Evolutionary conservation across 1,140 invertebrate genomes (phyloP), one percentile per base, ranked within the genome.

Genomic region (Antheraea pernyi): DNA sequence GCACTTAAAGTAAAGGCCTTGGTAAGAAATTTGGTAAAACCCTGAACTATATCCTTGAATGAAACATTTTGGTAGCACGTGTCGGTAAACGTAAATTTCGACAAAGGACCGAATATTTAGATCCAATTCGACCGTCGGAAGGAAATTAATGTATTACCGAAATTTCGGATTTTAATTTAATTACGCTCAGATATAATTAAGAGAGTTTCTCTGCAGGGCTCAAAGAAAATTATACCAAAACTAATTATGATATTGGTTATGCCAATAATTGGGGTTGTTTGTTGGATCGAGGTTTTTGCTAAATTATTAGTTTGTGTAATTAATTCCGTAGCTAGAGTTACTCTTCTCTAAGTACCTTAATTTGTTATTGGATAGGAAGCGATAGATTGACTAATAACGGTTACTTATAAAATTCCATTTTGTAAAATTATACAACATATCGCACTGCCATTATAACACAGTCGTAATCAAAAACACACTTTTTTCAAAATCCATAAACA

Each of bases 191-290:
- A 75, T 13, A 62, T 66, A 71, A 74, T 74, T 69, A 71, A 37
- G n/a, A 11, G 67, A 75, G 68, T 77, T 30, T 30, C 22, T 74
- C 69, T 62, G 65, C 19, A 59, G 16, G 58, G 70, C 62, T 67
- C 75, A 77, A 77, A 74, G 75, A 74, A 77, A 77, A 77, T 74
- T 70, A 60, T 37, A 61, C 22, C 63, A 58, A 73, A 64, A 65
- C 68, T 68, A 77, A 77, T 77, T 77, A 77, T 30, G 61, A 67
- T 70, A 53, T 53, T 53, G 46, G 46, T 53, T 53, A n/a, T 53
- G 46, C 46, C 46, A 53, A 53, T 53, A 53, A 53, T 53, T 53
- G 46, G 46, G 46, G 46, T n/a, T 53, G 13, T 53, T 53, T 53
- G 46, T 53, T n/a, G 46, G 16, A 53, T 16, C 46, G 46, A 16